Evolutionary conservation across 2,113 vertebrate genomes (phyloP).

Genomic region (Laterallus jamaicensis): DNA sequence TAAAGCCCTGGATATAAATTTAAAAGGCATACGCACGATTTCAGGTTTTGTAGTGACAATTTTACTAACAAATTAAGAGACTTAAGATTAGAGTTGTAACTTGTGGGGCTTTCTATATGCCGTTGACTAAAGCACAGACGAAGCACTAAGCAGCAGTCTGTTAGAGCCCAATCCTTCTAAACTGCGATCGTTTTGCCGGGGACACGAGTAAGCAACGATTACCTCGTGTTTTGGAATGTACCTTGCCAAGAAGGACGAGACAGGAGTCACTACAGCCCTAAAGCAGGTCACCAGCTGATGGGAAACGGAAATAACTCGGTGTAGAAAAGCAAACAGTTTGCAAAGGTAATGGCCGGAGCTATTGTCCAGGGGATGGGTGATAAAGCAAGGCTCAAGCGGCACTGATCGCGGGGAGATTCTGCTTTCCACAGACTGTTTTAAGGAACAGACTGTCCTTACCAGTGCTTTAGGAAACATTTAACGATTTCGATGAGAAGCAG

Average conservation of each 20-base stretch:
- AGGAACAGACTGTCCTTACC: background rate
- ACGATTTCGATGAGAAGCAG: background rate
- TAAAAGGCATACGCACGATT: background rate
- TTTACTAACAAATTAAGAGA: background rate
- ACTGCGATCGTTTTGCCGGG: background rate
- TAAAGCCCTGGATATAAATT: background rate
- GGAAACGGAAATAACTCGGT: conserved; percentile 2
- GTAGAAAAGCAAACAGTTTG: conserved; percentile 21
- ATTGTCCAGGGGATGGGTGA: background rate
- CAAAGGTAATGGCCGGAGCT: background rate
- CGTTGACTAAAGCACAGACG: background rate
- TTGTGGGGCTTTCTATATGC: background rate
- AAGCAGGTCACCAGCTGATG: background rate
- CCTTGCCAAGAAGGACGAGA: background rate
- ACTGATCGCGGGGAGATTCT: background rate
- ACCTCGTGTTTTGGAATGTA: background rate
- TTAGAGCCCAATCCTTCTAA: background rate
- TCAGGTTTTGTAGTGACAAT: background rate
- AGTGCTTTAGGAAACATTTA: background rate
- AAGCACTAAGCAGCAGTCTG: background rate
- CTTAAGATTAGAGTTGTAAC: background rate
- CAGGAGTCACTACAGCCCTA: background rate
- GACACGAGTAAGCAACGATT: background rate
- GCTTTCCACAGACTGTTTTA: background rate
- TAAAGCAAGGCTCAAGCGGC: background rate